Base-by-base conservation (phyloP, 2,888 invertebrate species). In the Pyrocoelia pectoralis region DNA sequence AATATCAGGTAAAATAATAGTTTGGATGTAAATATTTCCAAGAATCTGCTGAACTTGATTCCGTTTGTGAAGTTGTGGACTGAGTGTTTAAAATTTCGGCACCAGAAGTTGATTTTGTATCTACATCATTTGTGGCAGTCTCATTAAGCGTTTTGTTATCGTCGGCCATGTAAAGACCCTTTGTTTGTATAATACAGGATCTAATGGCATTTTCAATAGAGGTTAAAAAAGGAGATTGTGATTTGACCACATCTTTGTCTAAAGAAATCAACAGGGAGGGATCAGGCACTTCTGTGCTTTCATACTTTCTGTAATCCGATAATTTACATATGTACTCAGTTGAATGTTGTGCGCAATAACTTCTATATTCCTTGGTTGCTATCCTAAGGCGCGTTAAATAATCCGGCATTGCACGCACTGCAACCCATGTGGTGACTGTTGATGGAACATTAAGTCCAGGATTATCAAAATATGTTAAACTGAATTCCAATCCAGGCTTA, bases 401-500 rank as follows among this genome's bases (percentile, higher is more conserved):
- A 61, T 91, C 89, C 0, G 94, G 93, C 80, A 93, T 89, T 18
- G 91, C 93, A 75, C 86, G 83, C 66, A 88, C 88, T 0, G 89
- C 86, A 0, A 89, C 93, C 93, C 94, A 95, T 0, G 88, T 84
- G 17, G 88, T 87, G 46, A 92, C 83, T 40, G 88, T 84, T 6
- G 89, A 84, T 0, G 94, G 92, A 72, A 95, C 87, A 51, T 89
- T 88, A 1, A 89, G 83, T 0, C 93, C 94, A 6, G 95, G 94
- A 83, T 94, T 92, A 78, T 95, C 95, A 80, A 90, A 95, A 80
- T 95, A 95, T 0, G 94, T 95, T 38, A 95, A 81, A 33, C 91
- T 89, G 80, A 94, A 95, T 79, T 95, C 92, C 74, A 92, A 86
- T 9, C 93, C 92, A 14, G 85, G 84, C 79, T 88, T 81, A 43